Conservation (phyloP, 1,140 invertebrate species). For the Magallana angulata region DNA sequence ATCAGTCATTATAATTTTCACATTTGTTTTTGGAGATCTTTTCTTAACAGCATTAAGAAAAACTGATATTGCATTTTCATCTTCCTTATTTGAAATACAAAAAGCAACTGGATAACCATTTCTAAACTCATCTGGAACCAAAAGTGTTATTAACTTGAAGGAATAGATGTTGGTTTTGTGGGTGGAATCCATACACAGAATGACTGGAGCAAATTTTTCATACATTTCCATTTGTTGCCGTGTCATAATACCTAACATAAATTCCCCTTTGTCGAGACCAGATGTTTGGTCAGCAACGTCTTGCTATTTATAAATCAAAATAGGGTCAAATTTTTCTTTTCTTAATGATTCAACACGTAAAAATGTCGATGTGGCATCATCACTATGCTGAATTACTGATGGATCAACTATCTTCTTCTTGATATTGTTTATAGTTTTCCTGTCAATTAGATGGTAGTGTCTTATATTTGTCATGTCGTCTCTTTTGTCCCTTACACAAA, state of each 20-base stretch:
- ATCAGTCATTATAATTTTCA: slow-evolving; percentile 42
- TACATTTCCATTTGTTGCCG: slow-evolving; percentile 32
- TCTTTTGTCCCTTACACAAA: background rate
- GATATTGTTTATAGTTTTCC: slow-evolving; percentile 5
- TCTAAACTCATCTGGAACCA: slow-evolving; percentile 39
- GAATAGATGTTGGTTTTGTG: slow-evolving; percentile 7
- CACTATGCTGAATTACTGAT: background rate
- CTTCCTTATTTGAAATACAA: slow-evolving; percentile 42
- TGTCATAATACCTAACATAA: slow-evolving; percentile 31
- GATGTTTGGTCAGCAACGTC: background rate
- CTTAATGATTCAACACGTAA: background rate
- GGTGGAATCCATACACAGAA: slow-evolving; percentile 32
- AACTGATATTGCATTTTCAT: slow-evolving; percentile 1
- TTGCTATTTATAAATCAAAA: slow-evolving; percentile 38
- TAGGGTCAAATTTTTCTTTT: background rate
- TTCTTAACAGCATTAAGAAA: slow-evolving; percentile 42
- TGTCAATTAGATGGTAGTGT: slow-evolving; percentile 5
- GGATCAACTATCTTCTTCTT: background rate
- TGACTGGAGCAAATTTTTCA: slow-evolving; percentile 10
- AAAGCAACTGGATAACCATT: slow-evolving; percentile 42
- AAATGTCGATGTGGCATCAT: slow-evolving; percentile 15
- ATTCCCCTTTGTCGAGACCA: slow-evolving; percentile 31
- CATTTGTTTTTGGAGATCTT: slow-evolving; percentile 30
- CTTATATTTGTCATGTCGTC: background rate
- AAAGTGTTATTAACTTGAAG: slow-evolving; percentile 13